Conservation (phyloP, 2,113 vertebrate species). For the Pterocles burchelli region DNA sequence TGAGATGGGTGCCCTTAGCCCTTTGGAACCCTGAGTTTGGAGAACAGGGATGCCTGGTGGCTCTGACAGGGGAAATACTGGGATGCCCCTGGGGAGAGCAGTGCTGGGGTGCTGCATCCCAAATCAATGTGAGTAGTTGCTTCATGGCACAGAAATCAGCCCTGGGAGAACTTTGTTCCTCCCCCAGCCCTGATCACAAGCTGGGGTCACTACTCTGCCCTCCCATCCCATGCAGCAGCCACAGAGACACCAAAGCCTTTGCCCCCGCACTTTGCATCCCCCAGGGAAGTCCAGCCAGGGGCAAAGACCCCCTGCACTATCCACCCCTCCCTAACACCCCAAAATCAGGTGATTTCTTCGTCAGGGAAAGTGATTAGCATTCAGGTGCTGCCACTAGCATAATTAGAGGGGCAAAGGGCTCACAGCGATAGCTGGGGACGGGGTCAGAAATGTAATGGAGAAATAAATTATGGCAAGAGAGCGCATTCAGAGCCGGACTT, state of each 20-base stretch:
- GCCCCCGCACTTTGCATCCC: fast-evolving
- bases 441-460: slow-evolving; percentile 54
- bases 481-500: slow-evolving; percentile 6
- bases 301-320: neutral
- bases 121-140: neutral
- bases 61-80: neutral
- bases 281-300: neutral
- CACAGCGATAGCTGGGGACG: neutral
- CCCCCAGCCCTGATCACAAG: neutral
- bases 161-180: neutral
- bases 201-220: neutral
- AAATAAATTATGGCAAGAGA: slow-evolving; percentile 70
- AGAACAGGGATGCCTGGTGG: neutral
- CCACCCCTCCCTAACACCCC: neutral
- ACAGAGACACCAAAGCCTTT: neutral
- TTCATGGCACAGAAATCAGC: neutral
- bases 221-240: neutral
- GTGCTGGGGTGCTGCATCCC: neutral
- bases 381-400: slow-evolving; percentile 35
- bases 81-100: fast-evolving
- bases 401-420: slow-evolving; percentile 58
- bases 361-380: slow-evolving; percentile 61
- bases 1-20: neutral
- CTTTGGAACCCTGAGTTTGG: neutral
- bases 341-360: neutral